phyloP scores from a whole-genome alignment of 1,140 invertebrate species.

The Gryllus bimaculatus region DNA sequence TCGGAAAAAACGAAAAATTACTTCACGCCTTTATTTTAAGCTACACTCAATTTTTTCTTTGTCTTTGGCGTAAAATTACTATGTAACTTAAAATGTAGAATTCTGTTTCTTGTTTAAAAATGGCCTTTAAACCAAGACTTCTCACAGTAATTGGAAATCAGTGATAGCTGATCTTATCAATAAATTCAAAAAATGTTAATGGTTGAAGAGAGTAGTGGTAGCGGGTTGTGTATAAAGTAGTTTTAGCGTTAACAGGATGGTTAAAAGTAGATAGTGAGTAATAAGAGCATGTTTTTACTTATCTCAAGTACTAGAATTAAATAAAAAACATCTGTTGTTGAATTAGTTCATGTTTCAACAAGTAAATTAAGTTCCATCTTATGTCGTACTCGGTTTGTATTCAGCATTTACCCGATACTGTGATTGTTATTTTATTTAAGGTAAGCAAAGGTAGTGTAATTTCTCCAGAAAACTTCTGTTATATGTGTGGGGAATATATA shows the following conservation, averaged over 20 bases:
- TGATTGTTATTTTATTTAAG: constrained; percentile 10
- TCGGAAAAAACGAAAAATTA: background rate
- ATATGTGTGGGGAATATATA: constrained; percentile 22
- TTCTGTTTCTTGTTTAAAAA: background rate
- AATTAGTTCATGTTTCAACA: constrained; percentile 14
- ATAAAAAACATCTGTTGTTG: constrained; percentile 13
- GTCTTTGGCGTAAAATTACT: constrained; percentile 10
- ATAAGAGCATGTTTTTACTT: constrained; percentile 11
- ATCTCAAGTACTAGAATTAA: constrained; percentile 13
- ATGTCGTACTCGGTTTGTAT: background rate
- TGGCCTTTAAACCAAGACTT: constrained; percentile 8
- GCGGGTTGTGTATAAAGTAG: no score
- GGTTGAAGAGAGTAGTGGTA: no score
- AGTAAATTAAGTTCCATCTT: constrained; percentile 10
- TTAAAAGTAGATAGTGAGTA: no score
- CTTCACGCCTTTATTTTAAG: background rate
- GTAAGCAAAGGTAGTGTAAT: constrained; percentile 17
- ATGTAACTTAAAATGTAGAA: background rate
- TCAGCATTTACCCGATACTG: background rate
- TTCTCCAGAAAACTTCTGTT: constrained; percentile 22
- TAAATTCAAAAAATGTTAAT: no score
- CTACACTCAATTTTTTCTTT: constrained; percentile 9
- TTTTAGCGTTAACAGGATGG: background rate
- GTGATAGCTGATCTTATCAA: no score
- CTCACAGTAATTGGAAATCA: no score